Evolutionary conservation across 2,888 invertebrate genomes (phyloP), one percentile per base, ranked within the genome.

Genomic region (Tenthredo mesomela): DNA sequence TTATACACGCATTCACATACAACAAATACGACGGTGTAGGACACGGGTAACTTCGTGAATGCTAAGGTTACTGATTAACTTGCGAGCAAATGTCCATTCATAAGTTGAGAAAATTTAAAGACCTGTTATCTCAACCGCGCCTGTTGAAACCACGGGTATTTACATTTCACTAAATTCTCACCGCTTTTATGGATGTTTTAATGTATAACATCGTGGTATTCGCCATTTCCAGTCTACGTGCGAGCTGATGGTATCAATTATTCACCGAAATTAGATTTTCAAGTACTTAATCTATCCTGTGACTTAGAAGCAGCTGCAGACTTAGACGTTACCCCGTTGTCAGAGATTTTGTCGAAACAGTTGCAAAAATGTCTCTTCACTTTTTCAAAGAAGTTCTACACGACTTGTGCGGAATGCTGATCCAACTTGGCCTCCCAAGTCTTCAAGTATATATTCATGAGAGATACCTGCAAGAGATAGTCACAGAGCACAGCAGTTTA

Each of bases 11-110:
- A 61, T 80, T 61, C 80, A 61, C 40, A 58, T 40, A 80, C 80
- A 33, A 80, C 80, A 61, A 61, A 80, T 80, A 61, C 80, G 37
- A 61, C 40, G 37, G 61, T 80, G 61, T 80, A 80, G 50, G 80
- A 80, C 80, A 80, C 40, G 80, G 61, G 80, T 80, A 80, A 61
- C 80, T 80, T 61, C 29, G 80, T 80, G 61, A 80, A 61, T 37
- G 80, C 80, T 21, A 61, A 40, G 58, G 58, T 80, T 80, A 61
- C 61, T 80, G 80, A 80, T 80, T 80, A 80, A 80, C 80, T 80
- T 80, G 50, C 61, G 80, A 80, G 58, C 61, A 61, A 80, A 80
- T 80, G 61, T 10, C 80, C 80, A 61, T 80, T 80, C 80, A 80
- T 80, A 80, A 80, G 61, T 80, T 80, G 43, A 40, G 61, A 61